Evolutionary conservation across 2,888 invertebrate species (phyloP).

Genomic region (Lasioglossum leucozonium): DNA sequence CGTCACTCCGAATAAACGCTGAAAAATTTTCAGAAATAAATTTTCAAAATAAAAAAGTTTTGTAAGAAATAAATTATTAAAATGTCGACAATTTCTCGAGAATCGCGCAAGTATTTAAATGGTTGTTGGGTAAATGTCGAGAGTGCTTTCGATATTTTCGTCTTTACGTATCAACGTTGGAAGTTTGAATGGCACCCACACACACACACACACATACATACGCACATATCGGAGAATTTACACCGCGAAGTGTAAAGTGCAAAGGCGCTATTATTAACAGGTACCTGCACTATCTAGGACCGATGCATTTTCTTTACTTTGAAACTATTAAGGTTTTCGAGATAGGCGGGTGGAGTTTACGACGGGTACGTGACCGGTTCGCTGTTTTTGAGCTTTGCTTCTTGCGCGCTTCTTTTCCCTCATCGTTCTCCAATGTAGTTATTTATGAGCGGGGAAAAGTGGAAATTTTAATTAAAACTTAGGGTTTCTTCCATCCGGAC

Average conservation of each 20-base stretch:
- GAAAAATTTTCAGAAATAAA: no score
- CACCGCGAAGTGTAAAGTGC: background rate
- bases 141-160: no score
- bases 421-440: constrained; percentile 8
- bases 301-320: constrained; percentile 4
- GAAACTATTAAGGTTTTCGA: constrained; percentile 23
- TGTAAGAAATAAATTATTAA: no score
- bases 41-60: no score
- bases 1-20: no score
- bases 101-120: no score
- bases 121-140: no score
- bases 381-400: constrained; percentile 2
- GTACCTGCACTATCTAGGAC: constrained; percentile 11
- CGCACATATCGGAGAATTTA: background rate
- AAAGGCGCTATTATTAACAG: background rate
- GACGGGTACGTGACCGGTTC: constrained; percentile 9
- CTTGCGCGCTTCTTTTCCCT: constrained; percentile 12
- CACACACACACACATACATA: no score
- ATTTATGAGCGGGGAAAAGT: background rate
- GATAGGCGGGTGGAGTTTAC: background rate
- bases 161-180: background rate
- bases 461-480: constrained; percentile 17
- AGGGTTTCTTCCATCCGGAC: background rate
- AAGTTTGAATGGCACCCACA: background rate
- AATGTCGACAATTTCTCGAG: no score